Evolutionary conservation across 2,888 invertebrate genomes (phyloP).

Genomic region (Stictocephala bisonia): DNA sequence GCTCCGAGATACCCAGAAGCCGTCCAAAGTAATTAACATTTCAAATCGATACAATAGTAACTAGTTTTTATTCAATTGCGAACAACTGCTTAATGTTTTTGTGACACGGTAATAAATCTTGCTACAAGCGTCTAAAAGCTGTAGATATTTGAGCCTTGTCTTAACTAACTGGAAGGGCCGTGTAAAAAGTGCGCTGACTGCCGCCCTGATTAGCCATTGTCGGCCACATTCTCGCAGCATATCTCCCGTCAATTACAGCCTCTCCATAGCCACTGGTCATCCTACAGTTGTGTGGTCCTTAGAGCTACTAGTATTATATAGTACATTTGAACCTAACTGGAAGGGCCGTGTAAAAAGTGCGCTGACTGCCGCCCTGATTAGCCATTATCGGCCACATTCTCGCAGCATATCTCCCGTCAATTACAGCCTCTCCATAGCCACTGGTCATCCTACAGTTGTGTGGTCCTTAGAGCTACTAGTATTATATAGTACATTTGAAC

Average conservation of each 20-base stretch:
- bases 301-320: no score
- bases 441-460: slow-evolving; percentile 18
- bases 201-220: slow-evolving; percentile 21
- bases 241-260: slow-evolving; percentile 32
- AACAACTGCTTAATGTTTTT: slow-evolving; percentile 37
- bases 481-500: no score
- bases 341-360: slow-evolving; percentile 34
- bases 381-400: slow-evolving; percentile 21
- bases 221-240: slow-evolving; percentile 20
- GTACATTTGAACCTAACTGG: no score
- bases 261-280: slow-evolving; percentile 12
- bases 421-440: slow-evolving; percentile 15
- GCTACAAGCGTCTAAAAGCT: slow-evolving; percentile 35
- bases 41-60: slow-evolving; percentile 39
- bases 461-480: no score
- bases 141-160: slow-evolving; percentile 38
- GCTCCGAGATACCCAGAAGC: slow-evolving; percentile 30
- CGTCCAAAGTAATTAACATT: slow-evolving; percentile 36
- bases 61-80: slow-evolving; percentile 35
- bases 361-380: slow-evolving; percentile 29
- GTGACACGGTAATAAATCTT: slow-evolving; percentile 33
- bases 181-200: slow-evolving; percentile 32
- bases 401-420: slow-evolving; percentile 32
- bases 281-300: no score
- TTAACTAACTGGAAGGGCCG: slow-evolving; percentile 34